Conservation (phyloP, 2,888 invertebrate species). For the Dasypogon diadema region DNA sequence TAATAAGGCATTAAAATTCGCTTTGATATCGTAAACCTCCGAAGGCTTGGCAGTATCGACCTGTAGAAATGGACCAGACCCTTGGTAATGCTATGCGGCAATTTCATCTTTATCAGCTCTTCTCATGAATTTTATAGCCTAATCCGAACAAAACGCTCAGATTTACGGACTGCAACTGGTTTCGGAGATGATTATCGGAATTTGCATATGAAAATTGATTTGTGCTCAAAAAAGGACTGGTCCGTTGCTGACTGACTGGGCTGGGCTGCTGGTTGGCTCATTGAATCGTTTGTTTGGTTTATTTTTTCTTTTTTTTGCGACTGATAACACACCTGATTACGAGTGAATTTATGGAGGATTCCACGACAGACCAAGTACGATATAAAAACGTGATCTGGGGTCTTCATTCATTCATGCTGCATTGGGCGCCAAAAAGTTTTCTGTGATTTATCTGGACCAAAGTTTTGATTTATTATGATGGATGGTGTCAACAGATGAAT, state of each 20-base stretch:
- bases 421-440: slow-evolving; percentile 21
- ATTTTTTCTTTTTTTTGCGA: background rate
- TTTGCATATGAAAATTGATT: slow-evolving; percentile 47
- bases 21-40: background rate
- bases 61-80: no score
- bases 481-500: no score
- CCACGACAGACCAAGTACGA: background rate
- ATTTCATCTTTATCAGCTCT: background rate
- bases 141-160: slow-evolving; percentile 16
- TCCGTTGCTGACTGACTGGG: no score
- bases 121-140: slow-evolving; percentile 21
- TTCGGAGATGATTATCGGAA: background rate
- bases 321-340: slow-evolving; percentile 35
- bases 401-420: background rate
- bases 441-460: slow-evolving; percentile 20
- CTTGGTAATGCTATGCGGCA: no score
- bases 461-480: slow-evolving; percentile 31
- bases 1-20: slow-evolving; percentile 30
- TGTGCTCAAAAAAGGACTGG: background rate
- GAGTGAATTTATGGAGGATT: slow-evolving; percentile 26
- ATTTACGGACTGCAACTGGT: slow-evolving; percentile 39
- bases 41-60: background rate
- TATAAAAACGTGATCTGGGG: slow-evolving; percentile 13
- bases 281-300: background rate
- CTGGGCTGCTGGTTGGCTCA: no score